Base-by-base conservation (phyloP, 2,113 vertebrate species). In the Sterrhoptilus dennistouni region DNA sequence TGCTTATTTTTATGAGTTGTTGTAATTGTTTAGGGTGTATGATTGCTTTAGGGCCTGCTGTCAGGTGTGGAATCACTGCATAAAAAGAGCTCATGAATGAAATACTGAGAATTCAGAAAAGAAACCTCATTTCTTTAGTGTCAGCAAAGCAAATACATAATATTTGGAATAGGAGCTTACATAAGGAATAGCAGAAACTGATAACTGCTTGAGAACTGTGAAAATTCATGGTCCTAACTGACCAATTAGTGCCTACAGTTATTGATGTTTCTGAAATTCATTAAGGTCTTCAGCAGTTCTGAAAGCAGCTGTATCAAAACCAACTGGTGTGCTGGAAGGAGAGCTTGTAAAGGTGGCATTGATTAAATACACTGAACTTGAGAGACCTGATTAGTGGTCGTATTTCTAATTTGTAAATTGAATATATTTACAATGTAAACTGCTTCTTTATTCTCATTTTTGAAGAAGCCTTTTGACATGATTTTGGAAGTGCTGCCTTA, bases 1-100 rank as follows among this genome's bases (percentile, higher is more conserved):
- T 92, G 74, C 94, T 96, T 97, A 86, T 96, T 97, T 97, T 95
- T 96, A 96, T 91, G 93, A 97, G 89, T 90, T 54, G 93, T 87
- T 93, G 90, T 96, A 97, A 97, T 97, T 97, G 93, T 95, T 95
- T 92, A 91, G 94, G 85, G 82, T 70, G 60, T 85, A 52, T 72
- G 93, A 92, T 89, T 91, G 93, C 96, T 94, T 86, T 76, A 86
- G 90, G 90, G 87, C 80, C 33, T 69, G 53, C 74, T 96, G 60
- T 91, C 89, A 94, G 88, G 64, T 95, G 90, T n/a, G 33, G 82
- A 95, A 79, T 92, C 64, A 25, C 66, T 86, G 93, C 60, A 49
- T 75, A 53, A 81, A 92, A 83, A 81, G 64, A 47, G 11, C 22
- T 92, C 0, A 2, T 83, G 68, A 89, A 77, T 81, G 84, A 93